A percentile compares a stretch with the other conserved stretches of the same genome.
These are phyloP conservation scores for Hipposideros larvatus DNA, from an alignment of 2,797 vertebrate genomes.

Conservation along the genomic window DNA sequence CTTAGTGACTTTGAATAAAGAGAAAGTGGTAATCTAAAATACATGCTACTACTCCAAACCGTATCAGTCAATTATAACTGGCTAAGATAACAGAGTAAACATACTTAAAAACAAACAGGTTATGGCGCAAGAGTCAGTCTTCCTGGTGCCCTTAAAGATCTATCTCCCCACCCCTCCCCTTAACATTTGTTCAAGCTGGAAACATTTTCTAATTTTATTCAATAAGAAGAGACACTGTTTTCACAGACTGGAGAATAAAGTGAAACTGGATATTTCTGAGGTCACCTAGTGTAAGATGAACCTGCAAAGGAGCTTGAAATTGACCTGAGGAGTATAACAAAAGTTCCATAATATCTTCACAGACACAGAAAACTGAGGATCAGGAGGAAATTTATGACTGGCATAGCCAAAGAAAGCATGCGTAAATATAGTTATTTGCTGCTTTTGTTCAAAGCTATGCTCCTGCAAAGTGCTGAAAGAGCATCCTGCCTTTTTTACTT, in stretches of 20 bases:
- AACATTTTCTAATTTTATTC: conserved; percentile 10
- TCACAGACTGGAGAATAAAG: background rate
- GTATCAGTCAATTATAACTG: background rate
- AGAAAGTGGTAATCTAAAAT: background rate
- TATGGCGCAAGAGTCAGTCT: background rate
- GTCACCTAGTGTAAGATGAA: background rate
- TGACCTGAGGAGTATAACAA: background rate
- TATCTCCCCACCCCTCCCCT: background rate
- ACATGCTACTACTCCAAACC: background rate
- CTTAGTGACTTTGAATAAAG: background rate
- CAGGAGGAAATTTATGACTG: background rate
- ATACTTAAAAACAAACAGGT: background rate
- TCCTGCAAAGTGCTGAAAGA: background rate
- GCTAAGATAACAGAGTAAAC: background rate
- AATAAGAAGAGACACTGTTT: background rate
- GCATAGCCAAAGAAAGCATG: background rate
- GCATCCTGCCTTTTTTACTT: background rate
- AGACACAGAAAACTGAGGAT: background rate
- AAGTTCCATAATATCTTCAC: background rate
- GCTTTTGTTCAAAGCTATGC: background rate
- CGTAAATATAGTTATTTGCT: background rate
- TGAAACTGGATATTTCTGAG: background rate
- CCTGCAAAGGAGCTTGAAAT: background rate
- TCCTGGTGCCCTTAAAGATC: background rate
- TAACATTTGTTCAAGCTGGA: background rate